Evolutionary conservation across 2,888 invertebrate species (phyloP), one percentile per base, ranked within the genome.

Genomic region (Lathronympha strigana): DNA sequence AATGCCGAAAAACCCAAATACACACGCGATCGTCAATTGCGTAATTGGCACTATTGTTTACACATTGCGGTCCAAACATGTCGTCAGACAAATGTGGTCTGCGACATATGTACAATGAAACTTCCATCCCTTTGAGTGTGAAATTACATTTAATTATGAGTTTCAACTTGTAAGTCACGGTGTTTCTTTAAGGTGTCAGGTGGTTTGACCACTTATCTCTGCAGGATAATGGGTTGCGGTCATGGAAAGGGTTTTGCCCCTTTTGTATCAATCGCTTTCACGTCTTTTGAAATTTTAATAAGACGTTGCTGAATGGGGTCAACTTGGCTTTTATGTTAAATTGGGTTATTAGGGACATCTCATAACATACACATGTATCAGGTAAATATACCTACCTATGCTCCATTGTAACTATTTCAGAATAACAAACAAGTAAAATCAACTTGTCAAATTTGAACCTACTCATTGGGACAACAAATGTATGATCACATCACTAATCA

Each of bases 131-230:
- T 78, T 76, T 78, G 77, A 83, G 82, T 86, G 83, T 83, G 74
- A 84, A 87, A 88, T 88, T 84, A 81, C 79, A 81, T 81, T 79
- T 89, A 90, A 91, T 91, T 87, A 81, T 72, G 76, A 62, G n/a
- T n/a, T n/a, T n/a, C n/a, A n/a, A n/a, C 77, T 80, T 86, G 78
- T 81, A 69, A 81, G 86, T 90, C 86, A 90, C 86, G 88, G 87
- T 86, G 57, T 57, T 57, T 45, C 31, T 51, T 71, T 76, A 72
- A 84, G 86, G 90, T 90, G 90, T 87, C 91, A 88, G 90, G 84
- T 90, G 90, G 80, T 81, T 80, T 89, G 90, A 87, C 91, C 90
- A 86, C 87, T 88, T 90, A 86, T 82, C 75, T 77, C 66, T 72
- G 70, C 72, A 81, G 78, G 66, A 73, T 79, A 81, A 80, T 80